Percentiles rank a stretch among this genome's conserved stretches.
Conservation (phyloP, 2,888 invertebrate species). For the Rhimphoctona megacephalus region DNA sequence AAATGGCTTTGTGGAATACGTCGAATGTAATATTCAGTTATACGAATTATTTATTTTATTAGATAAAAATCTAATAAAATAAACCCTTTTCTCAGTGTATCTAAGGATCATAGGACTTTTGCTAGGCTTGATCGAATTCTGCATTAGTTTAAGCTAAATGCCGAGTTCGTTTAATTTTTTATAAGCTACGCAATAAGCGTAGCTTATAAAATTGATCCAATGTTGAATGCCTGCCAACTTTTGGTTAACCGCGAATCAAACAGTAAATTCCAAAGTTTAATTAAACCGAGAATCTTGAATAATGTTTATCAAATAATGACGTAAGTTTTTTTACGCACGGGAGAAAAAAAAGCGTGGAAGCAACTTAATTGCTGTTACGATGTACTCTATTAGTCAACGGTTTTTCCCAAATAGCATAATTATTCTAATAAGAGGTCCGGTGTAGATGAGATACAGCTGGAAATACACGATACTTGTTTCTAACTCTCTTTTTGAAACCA, state of each 20-base stretch:
- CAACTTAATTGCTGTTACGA: background rate
- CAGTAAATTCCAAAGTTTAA: slow-evolving; percentile 9
- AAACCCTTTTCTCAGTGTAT: no score
- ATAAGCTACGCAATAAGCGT: background rate
- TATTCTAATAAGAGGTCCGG: slow-evolving; percentile 36
- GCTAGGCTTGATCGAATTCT: background rate
- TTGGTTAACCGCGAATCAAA: background rate
- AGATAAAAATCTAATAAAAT: no score
- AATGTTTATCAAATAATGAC: background rate
- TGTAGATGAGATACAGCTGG: slow-evolving; percentile 29
- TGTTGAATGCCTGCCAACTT: background rate
- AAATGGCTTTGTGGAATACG: no score
- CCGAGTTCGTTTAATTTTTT: background rate
- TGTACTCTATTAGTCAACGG: slow-evolving; percentile 35
- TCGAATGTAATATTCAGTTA: no score
- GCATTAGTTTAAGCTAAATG: background rate
- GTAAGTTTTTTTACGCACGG: background rate
- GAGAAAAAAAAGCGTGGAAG: background rate
- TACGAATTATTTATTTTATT: no score
- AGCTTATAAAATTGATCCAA: background rate
- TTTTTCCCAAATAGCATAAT: slow-evolving; percentile 38
- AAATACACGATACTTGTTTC: slow-evolving; percentile 4
- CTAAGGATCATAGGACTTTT: background rate
- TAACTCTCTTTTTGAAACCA: background rate
- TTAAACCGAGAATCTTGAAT: background rate